A percentile compares a stretch with the other conserved stretches of the same genome.
These are phyloP conservation scores for Sinohyriopsis cumingii DNA, from an alignment of 2,888 invertebrate species.

Conservation along the genomic window DNA sequence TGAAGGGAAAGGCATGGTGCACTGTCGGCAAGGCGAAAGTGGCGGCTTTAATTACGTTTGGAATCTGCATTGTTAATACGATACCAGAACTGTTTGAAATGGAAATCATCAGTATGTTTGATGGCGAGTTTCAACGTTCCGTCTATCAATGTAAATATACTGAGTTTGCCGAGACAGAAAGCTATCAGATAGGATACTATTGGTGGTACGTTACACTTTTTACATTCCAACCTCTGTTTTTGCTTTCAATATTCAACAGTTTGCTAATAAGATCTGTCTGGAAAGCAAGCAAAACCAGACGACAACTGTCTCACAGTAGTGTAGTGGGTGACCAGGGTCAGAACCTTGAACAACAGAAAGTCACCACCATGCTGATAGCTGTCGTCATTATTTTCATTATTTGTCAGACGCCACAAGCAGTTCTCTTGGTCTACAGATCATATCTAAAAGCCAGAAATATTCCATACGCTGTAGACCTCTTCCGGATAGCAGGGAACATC, in stretches of 20 bases:
- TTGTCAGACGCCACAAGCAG: constrained; percentile 82
- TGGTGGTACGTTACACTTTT: constrained; percentile 74
- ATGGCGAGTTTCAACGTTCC: neutral
- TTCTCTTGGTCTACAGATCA: constrained; percentile 75
- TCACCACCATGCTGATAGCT: constrained; percentile 84
- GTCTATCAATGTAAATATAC: constrained; percentile 51
- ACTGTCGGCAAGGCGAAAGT: constrained; percentile 81
- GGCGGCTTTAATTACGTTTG: constrained; percentile 77
- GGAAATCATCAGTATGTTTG: constrained; percentile 35
- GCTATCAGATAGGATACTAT: constrained; percentile 78
- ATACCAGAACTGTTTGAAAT: constrained; percentile 81
- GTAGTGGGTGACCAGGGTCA: constrained; percentile 39
- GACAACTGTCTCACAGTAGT: constrained; percentile 67
- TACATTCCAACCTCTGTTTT: constrained; percentile 79
- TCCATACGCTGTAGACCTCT: constrained; percentile 25
- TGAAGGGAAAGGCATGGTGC: constrained; percentile 77
- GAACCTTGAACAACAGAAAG: constrained; percentile 73
- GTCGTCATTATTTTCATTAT: constrained; percentile 84
- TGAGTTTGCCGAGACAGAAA: constrained; percentile 74
- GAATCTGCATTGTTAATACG: constrained; percentile 77
- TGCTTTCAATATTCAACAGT: constrained; percentile 83
- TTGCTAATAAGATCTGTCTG: constrained; percentile 79
- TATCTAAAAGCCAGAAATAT: constrained; percentile 45
- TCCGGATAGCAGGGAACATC: constrained; percentile 78
- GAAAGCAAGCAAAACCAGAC: constrained; percentile 55